Conservation (phyloP, 2,888 invertebrate species). For the Ischnura elegans region DNA sequence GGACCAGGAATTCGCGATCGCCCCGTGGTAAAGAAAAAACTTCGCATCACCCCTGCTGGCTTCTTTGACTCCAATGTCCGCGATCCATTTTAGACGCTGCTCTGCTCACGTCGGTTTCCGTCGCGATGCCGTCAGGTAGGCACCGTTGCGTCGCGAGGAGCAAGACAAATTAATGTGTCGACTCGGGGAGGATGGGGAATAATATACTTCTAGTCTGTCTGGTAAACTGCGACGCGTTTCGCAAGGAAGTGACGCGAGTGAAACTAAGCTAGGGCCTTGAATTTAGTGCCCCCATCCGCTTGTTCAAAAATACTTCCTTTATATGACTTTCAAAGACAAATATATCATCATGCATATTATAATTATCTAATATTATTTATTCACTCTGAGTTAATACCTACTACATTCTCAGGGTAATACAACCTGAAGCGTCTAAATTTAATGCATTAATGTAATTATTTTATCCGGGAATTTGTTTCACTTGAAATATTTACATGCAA, state of each 20-base stretch:
- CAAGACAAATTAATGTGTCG: neutral
- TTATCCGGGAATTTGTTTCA: too few relatives aligned
- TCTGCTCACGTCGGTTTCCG: neutral
- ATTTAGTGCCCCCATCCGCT: too few relatives aligned
- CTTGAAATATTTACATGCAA: too few relatives aligned
- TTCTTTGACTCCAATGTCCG: neutral
- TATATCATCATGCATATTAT: too few relatives aligned
- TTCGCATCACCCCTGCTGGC: neutral
- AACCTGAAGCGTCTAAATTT: too few relatives aligned
- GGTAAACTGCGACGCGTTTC: neutral
- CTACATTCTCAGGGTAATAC: too few relatives aligned
- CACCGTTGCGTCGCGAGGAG: neutral
- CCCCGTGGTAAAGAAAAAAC: neutral
- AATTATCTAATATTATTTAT: too few relatives aligned
- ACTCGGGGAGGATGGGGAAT: neutral
- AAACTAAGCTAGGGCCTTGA: too few relatives aligned
- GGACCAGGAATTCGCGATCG: neutral
- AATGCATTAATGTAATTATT: too few relatives aligned
- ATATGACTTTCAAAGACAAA: too few relatives aligned
- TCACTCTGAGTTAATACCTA: too few relatives aligned
- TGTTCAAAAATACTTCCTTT: too few relatives aligned
- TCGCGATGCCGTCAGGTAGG: neutral
- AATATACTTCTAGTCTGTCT: neutral
- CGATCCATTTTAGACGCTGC: conserved; percentile 17
- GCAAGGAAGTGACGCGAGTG: neutral